Base-by-base conservation (phyloP, 2,797 vertebrate genomes). In the Valencia hispanica region DNA sequence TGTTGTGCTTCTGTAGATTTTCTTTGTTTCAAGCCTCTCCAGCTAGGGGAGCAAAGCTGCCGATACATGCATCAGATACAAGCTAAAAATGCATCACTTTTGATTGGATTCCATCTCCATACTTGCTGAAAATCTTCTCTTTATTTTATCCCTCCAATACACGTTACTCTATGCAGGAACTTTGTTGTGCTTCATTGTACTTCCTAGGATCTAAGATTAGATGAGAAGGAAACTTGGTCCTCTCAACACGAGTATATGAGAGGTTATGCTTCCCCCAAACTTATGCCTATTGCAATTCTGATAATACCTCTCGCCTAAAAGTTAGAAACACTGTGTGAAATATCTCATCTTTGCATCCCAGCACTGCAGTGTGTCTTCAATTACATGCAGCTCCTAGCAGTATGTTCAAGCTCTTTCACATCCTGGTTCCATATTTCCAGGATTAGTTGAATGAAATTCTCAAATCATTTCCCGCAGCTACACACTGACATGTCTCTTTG, bases 381-480 rank as follows among this genome's bases (percentile, higher is more conserved):
- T 27, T 59, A 12, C 14, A 70, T 32, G 48, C 55, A 65, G 75
- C 53, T 73, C n/a, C 55, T 15, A 74, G 70, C 70, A 7, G 10
- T 79, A 25, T 27, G 39, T 70, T 79, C 48, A 12, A 39, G 34
- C 65, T 79, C 39, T 61, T 17, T 59, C 69, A 43, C 75, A 74
- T 68, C 47, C 48, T 53, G 47, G 75, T 86, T 88, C 83, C 87
- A 91, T 69, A 92, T 90, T 92, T 83, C 89, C 87, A 91, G 77
- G 90, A 70, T 74, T 65, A 88, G 79, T 80, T 91, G 74, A 94
- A 90, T 88, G 91, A 95, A 95, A 91, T 82, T 90, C 94, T 92
- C 89, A 84, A 94, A 93, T 95, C 90, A 94, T 94, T 96, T 96
- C 94, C 95, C 95, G 88, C 89, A 93, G 93, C 92, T 86, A 84